phyloP scores from a whole-genome alignment of 2,113 vertebrate genomes.

The Embiotoca jacksoni region DNA sequence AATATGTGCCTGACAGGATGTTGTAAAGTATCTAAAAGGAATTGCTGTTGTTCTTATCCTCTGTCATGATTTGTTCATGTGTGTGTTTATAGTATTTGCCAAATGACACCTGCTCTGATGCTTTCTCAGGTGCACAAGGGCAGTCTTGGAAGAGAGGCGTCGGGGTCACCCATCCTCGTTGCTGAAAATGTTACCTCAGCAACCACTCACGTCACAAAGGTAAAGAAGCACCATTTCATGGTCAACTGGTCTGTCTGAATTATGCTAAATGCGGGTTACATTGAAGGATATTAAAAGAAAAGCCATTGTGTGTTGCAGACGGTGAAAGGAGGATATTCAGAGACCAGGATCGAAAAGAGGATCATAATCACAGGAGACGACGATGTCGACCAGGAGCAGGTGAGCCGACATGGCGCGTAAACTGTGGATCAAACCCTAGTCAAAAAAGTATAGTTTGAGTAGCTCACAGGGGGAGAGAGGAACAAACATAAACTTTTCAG shows the following conservation, averaged over 20 bases:
- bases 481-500: too few species aligned
- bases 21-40: background rate
- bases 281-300: conserved; percentile 7
- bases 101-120: background rate
- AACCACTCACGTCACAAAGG: conserved; percentile 98
- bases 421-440: too few species aligned
- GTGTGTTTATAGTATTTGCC: background rate
- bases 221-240: conserved; percentile 62
- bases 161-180: conserved; percentile 81
- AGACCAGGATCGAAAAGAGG: conserved; percentile 98
- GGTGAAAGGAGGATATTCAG: conserved; percentile 98
- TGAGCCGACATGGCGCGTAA: conserved; percentile 62
- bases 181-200: conserved; percentile 98
- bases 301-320: conserved; percentile 85
- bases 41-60: background rate
- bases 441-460: too few species aligned
- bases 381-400: conserved; percentile 99
- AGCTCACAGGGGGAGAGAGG: too few species aligned
- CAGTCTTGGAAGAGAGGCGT: conserved; percentile 76
- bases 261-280: background rate
- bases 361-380: conserved; percentile 99
- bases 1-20: conserved; percentile 11
- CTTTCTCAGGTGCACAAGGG: conserved; percentile 79
- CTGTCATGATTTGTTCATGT: background rate
- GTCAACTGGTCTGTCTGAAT: too few species aligned